Evolutionary conservation across 2,113 vertebrate species (phyloP).

Genomic region (Rhizomys pruinosus): DNA sequence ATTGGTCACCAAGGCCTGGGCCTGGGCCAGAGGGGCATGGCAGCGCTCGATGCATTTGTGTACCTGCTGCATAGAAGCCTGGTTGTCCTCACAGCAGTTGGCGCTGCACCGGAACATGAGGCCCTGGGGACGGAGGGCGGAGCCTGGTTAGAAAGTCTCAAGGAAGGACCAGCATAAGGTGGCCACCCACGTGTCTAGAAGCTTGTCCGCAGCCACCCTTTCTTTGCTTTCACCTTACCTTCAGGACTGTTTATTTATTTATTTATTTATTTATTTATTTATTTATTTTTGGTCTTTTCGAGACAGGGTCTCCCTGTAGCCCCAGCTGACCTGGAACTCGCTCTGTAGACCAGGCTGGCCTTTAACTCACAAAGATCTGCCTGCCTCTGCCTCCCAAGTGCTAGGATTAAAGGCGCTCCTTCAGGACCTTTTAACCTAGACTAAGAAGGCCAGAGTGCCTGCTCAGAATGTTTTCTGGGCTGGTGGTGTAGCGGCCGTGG

Average conservation of each 20-base stretch:
- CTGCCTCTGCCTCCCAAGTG: no score
- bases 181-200: background rate
- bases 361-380: no score
- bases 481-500: background rate
- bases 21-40: conserved; percentile 92
- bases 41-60: conserved; percentile 96
- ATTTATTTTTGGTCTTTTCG: no score
- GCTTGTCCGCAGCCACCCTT: background rate
- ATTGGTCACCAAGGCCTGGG: conserved; percentile 92
- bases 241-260: no score
- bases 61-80: conserved; percentile 92
- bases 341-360: no score
- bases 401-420: no score
- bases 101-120: conserved; percentile 96
- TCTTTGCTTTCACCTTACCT: background rate
- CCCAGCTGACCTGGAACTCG: no score
- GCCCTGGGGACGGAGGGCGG: conserved; percentile 82
- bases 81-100: conserved; percentile 90
- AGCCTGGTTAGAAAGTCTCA: background rate
- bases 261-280: no score
- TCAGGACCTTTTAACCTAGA: background rate
- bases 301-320: no score
- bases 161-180: background rate
- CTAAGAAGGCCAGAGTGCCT: background rate
- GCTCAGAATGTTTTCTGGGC: background rate